Evolutionary conservation across 1,140 invertebrate species (phyloP).

Genomic region (Mya arenaria): DNA sequence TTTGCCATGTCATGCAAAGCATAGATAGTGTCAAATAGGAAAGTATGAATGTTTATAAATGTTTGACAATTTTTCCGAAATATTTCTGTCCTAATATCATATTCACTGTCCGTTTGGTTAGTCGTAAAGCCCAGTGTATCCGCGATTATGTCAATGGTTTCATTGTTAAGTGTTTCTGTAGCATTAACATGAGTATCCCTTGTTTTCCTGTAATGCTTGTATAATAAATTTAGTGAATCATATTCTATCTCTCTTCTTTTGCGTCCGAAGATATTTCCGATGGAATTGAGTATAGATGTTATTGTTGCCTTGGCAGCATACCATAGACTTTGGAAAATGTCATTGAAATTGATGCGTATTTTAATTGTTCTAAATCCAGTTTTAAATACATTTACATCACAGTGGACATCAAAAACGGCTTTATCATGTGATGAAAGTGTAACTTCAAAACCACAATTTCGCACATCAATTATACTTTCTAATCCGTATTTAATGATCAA

Average conservation of each 20-base stretch:
- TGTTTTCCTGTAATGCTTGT: background rate
- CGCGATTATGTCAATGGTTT: background rate
- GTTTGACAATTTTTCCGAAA: background rate
- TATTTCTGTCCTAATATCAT: constrained; percentile 16
- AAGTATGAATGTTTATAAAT: background rate
- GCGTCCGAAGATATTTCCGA: constrained; percentile 3
- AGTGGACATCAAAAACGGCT: constrained; percentile 41
- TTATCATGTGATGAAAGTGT: constrained; percentile 38
- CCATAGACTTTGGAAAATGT: constrained; percentile 39
- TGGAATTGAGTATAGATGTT: background rate
- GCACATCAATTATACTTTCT: constrained; percentile 43
- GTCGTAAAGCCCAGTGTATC: background rate
- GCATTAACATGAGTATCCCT: background rate
- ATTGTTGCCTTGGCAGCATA: constrained; percentile 46
- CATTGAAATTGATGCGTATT: constrained; percentile 47
- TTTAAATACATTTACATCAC: constrained; percentile 42
- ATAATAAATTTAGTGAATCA: background rate
- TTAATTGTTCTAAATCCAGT: constrained; percentile 20
- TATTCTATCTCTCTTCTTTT: constrained; percentile 19
- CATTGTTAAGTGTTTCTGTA: background rate
- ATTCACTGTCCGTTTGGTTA: background rate
- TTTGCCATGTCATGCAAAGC: constrained; percentile 7
- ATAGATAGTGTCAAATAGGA: constrained; percentile 14
- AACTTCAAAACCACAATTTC: constrained; percentile 46
- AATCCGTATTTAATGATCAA: constrained; percentile 31